A percentile compares a stretch with the other conserved stretches of the same genome.
These are phyloP conservation scores for Fulmarus glacialis DNA, from an alignment of 2,113 vertebrate genomes.

Conservation along the genomic window DNA sequence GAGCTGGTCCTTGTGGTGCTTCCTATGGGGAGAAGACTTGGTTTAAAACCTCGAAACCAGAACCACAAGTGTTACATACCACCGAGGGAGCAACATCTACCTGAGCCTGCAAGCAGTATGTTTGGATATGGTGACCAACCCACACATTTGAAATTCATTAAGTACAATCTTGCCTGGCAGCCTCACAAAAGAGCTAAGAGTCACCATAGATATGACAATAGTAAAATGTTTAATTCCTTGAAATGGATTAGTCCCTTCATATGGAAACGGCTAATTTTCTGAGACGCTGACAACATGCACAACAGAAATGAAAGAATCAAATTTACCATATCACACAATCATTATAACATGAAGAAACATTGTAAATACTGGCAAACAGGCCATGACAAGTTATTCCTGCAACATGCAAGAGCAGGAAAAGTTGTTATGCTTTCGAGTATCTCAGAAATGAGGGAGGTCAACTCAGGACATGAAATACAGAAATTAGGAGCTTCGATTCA, in stretches of 20 bases:
- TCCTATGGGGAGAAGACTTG: not conserved
- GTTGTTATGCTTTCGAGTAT: not conserved
- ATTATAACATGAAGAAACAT: not conserved
- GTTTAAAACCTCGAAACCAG: not conserved
- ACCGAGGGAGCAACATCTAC: not conserved
- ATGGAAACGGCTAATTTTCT: not conserved
- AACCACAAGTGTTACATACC: not conserved
- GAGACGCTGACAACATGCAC: not conserved
- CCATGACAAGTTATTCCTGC: not conserved
- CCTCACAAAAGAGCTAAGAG: not conserved
- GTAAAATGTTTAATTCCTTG: not conserved
- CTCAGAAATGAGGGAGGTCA: slow-evolving; percentile 5
- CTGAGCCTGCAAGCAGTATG: not conserved
- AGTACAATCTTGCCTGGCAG: not conserved
- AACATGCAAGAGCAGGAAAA: slow-evolving; percentile 7
- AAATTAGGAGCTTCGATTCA: not conserved
- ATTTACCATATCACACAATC: not conserved
- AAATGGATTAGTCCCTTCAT: not conserved
- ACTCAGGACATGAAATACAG: slow-evolving; percentile 15
- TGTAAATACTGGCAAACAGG: slow-evolving; percentile 2
- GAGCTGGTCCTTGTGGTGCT: not conserved
- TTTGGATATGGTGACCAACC: not conserved
- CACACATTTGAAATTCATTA: not conserved
- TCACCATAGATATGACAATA: not conserved
- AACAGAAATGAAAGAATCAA: not conserved